Conservation (phyloP, 2,113 vertebrate genomes). For the Trachemys scripta region DNA sequence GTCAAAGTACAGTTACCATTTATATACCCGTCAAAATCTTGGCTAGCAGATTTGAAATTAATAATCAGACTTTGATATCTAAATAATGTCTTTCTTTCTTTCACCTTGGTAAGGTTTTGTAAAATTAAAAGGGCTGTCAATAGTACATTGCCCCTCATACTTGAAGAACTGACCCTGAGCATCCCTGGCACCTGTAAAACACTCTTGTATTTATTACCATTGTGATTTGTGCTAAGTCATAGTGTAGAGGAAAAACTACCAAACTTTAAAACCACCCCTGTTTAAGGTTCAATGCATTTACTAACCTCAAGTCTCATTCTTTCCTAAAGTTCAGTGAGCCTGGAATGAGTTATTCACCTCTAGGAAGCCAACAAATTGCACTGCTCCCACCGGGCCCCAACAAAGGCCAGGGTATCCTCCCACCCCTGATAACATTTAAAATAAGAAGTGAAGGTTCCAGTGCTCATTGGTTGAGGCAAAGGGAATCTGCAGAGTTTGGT, state of each 20-base stretch:
- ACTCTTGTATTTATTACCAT: neutral
- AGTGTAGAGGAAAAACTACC: conserved; percentile 30
- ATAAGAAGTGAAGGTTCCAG: neutral
- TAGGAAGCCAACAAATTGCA: neutral
- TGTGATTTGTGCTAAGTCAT: conserved; percentile 57
- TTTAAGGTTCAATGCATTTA: conserved; percentile 44
- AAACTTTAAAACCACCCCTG: conserved; percentile 52
- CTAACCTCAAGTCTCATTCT: conserved; percentile 36
- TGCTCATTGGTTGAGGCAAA: neutral
- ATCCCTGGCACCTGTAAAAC: neutral
- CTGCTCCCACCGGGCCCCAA: neutral
- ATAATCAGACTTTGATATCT: neutral
- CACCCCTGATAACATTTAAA: neutral
- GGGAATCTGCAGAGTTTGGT: rapidly evolving
- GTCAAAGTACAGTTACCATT: neutral
- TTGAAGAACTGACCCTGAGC: neutral
- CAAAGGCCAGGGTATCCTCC: rapidly evolving
- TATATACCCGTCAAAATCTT: neutral
- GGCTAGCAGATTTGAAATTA: neutral
- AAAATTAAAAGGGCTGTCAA: neutral
- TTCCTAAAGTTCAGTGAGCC: neutral
- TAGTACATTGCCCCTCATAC: neutral
- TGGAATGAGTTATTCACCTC: neutral
- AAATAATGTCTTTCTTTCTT: neutral
- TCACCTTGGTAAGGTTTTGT: neutral